These are phyloP conservation scores for Rhinopomastus cyanomelas DNA, from an alignment of 2,113 vertebrate genomes.

Conservation along the genomic window DNA sequence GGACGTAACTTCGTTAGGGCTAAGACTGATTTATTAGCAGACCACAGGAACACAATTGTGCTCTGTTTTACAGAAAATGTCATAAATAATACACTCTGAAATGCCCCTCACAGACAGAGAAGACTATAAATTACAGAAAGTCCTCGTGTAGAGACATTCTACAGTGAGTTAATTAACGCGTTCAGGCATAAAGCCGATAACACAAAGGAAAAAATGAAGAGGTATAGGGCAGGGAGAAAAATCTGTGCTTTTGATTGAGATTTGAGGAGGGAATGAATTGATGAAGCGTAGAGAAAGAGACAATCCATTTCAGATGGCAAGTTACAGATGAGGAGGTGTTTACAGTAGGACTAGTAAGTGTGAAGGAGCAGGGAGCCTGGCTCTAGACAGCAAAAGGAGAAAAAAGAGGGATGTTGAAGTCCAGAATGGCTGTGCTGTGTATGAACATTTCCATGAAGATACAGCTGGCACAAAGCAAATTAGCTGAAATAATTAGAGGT, in stretches of 20 bases:
- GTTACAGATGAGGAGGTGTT: constrained; percentile 44
- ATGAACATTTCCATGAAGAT: neutral
- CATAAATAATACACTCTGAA: constrained; percentile 11
- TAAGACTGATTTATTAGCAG: constrained; percentile 20
- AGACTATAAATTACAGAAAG: constrained; percentile 14
- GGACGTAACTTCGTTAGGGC: neutral
- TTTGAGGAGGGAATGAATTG: constrained; percentile 16
- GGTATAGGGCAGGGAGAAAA: neutral
- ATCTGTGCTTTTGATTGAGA: constrained; percentile 9
- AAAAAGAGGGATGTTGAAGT: neutral
- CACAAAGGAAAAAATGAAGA: neutral
- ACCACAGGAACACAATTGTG: neutral
- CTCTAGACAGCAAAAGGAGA: neutral
- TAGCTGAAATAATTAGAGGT: neutral
- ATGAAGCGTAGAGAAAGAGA: constrained; percentile 10
- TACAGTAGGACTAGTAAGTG: neutral
- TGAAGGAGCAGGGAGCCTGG: constrained; percentile 7
- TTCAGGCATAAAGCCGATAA: constrained; percentile 19
- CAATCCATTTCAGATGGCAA: constrained; percentile 36
- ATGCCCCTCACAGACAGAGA: neutral
- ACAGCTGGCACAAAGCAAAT: neutral
- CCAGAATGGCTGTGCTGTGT: neutral
- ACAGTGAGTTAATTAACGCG: constrained; percentile 29
- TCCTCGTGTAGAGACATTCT: constrained; percentile 2
- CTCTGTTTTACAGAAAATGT: constrained; percentile 7